Evolutionary conservation across 2,113 vertebrate species (phyloP), one percentile per base, ranked within the genome.

Genomic region (Panthera leo): DNA sequence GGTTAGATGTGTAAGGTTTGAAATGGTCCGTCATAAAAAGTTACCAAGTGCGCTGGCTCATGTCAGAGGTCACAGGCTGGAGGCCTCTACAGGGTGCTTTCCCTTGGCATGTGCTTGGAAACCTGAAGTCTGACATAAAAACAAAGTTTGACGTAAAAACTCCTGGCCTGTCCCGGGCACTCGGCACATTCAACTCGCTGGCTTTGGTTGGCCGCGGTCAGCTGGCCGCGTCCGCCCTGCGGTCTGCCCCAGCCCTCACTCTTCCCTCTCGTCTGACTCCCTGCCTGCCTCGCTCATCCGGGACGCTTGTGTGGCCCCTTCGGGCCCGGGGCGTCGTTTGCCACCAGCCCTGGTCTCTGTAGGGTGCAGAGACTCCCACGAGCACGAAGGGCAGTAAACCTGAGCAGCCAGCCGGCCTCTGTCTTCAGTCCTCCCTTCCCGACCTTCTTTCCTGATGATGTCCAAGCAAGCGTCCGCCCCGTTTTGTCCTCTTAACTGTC

Each of bases 361-460:
- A 2, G 51, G 42, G 25, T 27, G 13, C 53, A 0, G 0, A 42
- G 78, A 73, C 25, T 39, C 53, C 55, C 65, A 1, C 1, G 63
- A 36, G 48, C 34, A 16, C 7, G 53, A 34, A 10, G 42, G 31
- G 53, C 53, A 7, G 11, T 2, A 16, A 12, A 21, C 39, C 31
- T 8, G 39, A 25, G 34, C 25, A 0, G 1, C 67, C 36, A 15
- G 27, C 31, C 1, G 4, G 23, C 27, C 4, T 29, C 45, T 23
- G 15, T 16, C 31, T 6, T 14, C 15, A 1, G 21, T 13, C 42
- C 16, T 29, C 15, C 65, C 27, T 12, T 67, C 55, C 7, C 11
- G 51, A 7, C 5, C 5, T 27, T 18, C 85, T 13, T 70, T 7
- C 51, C 48, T 5, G 7, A 0, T 13, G 75, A 6, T 0, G 5